Percentiles rank a stretch among this genome's conserved stretches.
These are phyloP conservation scores for Aphis craccivora DNA, from an alignment of 1,140 invertebrate species.

Conservation along the genomic window DNA sequence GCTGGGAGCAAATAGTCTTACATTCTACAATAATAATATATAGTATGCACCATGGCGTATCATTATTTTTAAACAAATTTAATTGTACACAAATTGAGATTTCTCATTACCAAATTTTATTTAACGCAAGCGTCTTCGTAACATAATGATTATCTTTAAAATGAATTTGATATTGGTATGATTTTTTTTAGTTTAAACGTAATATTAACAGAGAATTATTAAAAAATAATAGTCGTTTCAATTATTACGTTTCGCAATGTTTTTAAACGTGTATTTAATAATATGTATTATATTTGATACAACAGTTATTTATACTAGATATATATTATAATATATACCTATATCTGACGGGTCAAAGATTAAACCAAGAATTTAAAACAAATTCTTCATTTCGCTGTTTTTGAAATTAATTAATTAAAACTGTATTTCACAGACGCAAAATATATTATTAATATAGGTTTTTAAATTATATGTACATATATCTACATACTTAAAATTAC, in stretches of 20 bases:
- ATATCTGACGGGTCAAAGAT: background rate
- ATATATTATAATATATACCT: background rate
- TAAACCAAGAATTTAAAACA: background rate
- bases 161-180: background rate
- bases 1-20: background rate
- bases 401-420: slow-evolving; percentile 1
- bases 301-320: background rate
- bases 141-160: background rate
- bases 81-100: background rate
- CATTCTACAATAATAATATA: background rate
- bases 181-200: background rate
- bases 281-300: background rate
- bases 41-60: background rate
- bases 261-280: background rate
- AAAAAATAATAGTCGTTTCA: background rate
- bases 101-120: background rate
- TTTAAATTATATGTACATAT: background rate
- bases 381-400: background rate
- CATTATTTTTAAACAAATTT: background rate
- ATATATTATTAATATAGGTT: background rate
- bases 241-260: background rate
- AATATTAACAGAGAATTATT: background rate
- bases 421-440: background rate
- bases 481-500: background rate
- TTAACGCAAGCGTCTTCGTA: background rate